Conservation (phyloP, 2,888 invertebrate genomes). For the Nemapogon koenigi region DNA sequence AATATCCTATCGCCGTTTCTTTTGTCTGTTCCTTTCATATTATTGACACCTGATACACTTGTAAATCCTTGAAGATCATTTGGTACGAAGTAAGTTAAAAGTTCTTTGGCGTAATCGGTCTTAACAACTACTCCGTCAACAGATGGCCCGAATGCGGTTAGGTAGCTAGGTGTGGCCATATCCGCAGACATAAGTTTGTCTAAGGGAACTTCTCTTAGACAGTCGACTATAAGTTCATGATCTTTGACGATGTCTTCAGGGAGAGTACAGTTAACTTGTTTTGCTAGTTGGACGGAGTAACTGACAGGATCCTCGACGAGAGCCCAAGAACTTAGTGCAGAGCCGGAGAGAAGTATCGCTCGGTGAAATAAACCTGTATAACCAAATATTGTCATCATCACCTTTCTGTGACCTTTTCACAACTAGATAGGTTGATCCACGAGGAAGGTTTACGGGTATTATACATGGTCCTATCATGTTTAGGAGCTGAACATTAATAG, state of each 20-base stretch:
- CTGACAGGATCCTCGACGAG: conserved; percentile 85
- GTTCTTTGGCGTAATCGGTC: conserved; percentile 83
- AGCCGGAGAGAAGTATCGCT: conserved; percentile 86
- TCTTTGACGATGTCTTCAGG: conserved; percentile 83
- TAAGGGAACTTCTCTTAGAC: conserved; percentile 77
- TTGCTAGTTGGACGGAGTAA: conserved; percentile 82
- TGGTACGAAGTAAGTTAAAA: conserved; percentile 74
- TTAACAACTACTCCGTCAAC: conserved; percentile 94
- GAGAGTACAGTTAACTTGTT: conserved; percentile 81
- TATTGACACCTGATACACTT: conserved; percentile 66
- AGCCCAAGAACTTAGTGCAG: conserved; percentile 89
- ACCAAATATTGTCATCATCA: no score
- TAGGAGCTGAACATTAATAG: no score
- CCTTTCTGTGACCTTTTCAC: no score
- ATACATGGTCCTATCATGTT: no score
- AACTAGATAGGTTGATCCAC: no score
- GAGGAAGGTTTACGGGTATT: no score
- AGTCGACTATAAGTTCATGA: conserved; percentile 86
- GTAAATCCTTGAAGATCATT: conserved; percentile 70
- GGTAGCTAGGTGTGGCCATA: conserved; percentile 79
- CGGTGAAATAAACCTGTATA: conserved; percentile 84
- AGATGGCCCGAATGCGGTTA: conserved; percentile 91
- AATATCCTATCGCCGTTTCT: conserved; percentile 68
- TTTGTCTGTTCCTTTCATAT: conserved; percentile 62
- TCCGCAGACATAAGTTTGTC: conserved; percentile 79